Evolutionary conservation across 92 coral and sea anemone genomes (phyloP), one percentile per base, ranked within the genome.

Genomic region (Siderastrea siderea): DNA sequence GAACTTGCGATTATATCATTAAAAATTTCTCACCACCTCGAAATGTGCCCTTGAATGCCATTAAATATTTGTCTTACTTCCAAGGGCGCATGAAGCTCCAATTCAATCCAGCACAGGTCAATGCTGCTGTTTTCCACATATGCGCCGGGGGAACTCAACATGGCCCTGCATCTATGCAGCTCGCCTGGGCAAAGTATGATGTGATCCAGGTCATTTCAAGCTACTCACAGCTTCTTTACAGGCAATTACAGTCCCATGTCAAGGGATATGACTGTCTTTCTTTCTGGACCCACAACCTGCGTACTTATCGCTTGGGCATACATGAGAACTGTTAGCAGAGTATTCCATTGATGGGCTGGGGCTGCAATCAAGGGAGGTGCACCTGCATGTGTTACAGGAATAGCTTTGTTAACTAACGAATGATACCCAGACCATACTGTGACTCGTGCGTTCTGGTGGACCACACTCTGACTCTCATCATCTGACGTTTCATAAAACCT

Each of bases 101-200:
- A 51, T 54, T 82, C 86, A 5, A 52, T 69, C 86, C 78, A 70
- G 52, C 78, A 69, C 54, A 53, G 47, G 51, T 71, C 86, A 16
- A 71, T 57, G 15, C 79, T 68, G 19, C 78, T 69, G 49, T 45
- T 71, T 14, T 82, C 86, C n/a, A 69, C 48, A 54, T 69, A 82
- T 51, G 86, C 64, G 47, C 78, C 86, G 6, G 67, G 50, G 7
- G 78, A 3, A 2, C 53, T 48, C 6, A 68, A 52, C 6, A n/a
- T 44, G 38, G 68, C 68, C 68, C n/a, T 64, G 38, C 3, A 4
- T 2, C 16, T 64, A 17, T 64, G 47, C 43, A 86, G 78, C 70
- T 92, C 96, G 9, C 93, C 93, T 75, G 92, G 96, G 45, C 91
- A 89, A 50, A 93, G 89, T 52, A 93, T 82, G 44, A 90, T 65